Evolutionary conservation across 2,113 vertebrate genomes (phyloP), one percentile per base, ranked within the genome.

Genomic region (Sula dactylatra): DNA sequence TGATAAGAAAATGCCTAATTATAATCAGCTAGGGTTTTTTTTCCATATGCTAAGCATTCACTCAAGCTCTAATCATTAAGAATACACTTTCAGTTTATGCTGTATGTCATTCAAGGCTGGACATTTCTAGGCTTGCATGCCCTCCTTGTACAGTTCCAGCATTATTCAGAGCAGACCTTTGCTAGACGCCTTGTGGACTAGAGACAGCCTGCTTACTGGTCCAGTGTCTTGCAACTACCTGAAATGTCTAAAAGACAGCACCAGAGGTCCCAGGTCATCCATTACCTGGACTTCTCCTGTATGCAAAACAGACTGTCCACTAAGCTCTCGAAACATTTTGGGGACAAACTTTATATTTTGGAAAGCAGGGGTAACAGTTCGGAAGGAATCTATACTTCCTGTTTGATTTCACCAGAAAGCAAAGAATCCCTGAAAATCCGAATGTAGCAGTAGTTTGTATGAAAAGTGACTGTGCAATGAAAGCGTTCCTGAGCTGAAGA

Each of bases 1-100:
- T 78, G 88, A 89, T 93, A 79, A 78, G 47, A 91, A 91, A 71
- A 84, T 67, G 29, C 36, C 21, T 91, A 56, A 93, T 91, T 87
- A 56, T 95, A 90, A 96, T 89, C 89, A 93, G 61, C 61, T 93
- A 74, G 17, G 44, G 42, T 64, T 79, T 93, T 94, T 94, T 88
- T 89, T 87, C 91, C 73, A 72, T 78, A 73, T 52, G 89, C 77
- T 94, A 91, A 85, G 52, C 77, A 82, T 74, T 64, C 73, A 49
- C 18, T 95, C 0, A 0, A 92, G 50, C 45, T 38, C 32, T 67
- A 86, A 83, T 70, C 36, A 72, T 74, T 86, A 67, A 25, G 56
- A 93, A 67, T 91, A 72, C 16, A 67, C 82, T 92, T 91, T 62
- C 67, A 70, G 9, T 84, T 91, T 67, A 59, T 88, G 38, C 27